Conservation (phyloP, 2,113 vertebrate genomes). For the Dermatemys mawii region DNA sequence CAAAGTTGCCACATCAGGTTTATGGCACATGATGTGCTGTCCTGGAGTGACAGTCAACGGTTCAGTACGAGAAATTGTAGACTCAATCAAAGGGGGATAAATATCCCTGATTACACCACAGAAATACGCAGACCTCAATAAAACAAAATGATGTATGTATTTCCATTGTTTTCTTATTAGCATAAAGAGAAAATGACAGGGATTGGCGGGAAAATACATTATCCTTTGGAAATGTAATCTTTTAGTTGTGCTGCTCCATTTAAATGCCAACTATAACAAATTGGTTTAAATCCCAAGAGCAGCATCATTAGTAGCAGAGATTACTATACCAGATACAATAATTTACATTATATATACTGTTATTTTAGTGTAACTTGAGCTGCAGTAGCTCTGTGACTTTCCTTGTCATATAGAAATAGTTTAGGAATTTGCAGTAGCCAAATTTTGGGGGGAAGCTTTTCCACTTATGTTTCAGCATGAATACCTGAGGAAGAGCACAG, state of each 20-base stretch:
- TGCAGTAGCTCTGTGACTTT: rapidly evolving
- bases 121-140: neutral
- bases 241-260: constrained; percentile 15
- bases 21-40: constrained; percentile 18
- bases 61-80: constrained; percentile 19
- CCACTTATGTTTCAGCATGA: neutral
- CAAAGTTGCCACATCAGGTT: neutral
- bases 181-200: neutral
- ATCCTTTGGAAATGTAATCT: neutral
- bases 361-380: neutral
- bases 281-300: neutral
- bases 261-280: neutral
- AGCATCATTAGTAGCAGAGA: neutral
- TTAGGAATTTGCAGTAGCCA: neutral
- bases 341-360: neutral
- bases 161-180: neutral
- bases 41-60: neutral
- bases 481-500: neutral
- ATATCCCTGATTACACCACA: neutral
- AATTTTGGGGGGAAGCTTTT: neutral
- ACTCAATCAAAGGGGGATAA: constrained; percentile 6
- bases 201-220: neutral
- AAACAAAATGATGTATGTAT: neutral
- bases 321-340: neutral
- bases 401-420: neutral